Percentiles rank a stretch among this genome's conserved stretches.
These are phyloP conservation scores for Chelonoidis abingdonii DNA, from an alignment of 2,113 vertebrate species.

Conservation along the genomic window DNA sequence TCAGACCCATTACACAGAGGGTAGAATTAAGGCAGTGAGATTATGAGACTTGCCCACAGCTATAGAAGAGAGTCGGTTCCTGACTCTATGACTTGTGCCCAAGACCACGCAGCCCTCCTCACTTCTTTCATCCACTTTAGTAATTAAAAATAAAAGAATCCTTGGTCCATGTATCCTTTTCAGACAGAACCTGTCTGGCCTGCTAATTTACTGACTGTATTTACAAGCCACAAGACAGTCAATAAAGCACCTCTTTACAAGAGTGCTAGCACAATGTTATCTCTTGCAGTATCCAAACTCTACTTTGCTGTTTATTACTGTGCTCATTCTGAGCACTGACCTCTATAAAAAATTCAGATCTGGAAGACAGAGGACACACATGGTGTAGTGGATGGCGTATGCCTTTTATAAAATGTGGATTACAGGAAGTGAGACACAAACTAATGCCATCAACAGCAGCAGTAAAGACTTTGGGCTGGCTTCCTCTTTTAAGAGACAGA, in stretches of 20 bases:
- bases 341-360: not conserved
- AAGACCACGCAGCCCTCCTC: conserved; percentile 43
- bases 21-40: conserved; percentile 7
- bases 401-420: not conserved
- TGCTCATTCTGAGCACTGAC: not conserved
- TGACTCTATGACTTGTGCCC: not conserved
- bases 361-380: not conserved
- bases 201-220: conserved; percentile 39
- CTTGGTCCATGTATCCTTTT: conserved; percentile 9
- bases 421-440: not conserved
- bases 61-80: conserved; percentile 55
- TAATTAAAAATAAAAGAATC: conserved; percentile 63
- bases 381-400: not conserved
- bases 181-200: conserved; percentile 70
- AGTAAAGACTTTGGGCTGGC: rapidly evolving
- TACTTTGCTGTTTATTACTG: not conserved
- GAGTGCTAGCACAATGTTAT: not conserved
- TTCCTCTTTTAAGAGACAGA: not conserved
- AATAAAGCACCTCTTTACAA: not conserved
- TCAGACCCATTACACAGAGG: not conserved
- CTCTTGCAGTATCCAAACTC: not conserved
- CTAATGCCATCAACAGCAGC: not conserved
- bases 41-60: conserved; percentile 38
- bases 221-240: conserved; percentile 25
- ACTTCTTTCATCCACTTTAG: conserved; percentile 58